Percentiles rank a stretch among this genome's conserved stretches.
phyloP scores from a whole-genome alignment of 1,140 invertebrate genomes.

The Heliconius eleuchia region DNA sequence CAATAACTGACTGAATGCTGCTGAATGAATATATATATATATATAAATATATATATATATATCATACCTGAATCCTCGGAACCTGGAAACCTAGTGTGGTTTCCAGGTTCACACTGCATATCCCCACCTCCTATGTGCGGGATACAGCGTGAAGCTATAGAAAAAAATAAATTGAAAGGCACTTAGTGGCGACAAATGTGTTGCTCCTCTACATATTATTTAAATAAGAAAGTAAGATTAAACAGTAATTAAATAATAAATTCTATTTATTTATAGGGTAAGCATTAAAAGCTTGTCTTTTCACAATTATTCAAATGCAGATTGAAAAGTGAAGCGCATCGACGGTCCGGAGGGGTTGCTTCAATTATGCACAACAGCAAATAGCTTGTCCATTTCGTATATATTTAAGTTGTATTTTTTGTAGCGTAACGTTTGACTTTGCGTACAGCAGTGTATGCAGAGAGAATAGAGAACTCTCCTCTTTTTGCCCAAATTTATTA shows the following conservation, averaged over 20 bases:
- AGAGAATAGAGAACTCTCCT: too few species aligned
- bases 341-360: conserved; percentile 28
- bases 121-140: too few species aligned
- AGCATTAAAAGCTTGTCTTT: neutral
- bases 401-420: conserved; percentile 19
- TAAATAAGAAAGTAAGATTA: neutral
- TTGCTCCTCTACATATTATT: neutral
- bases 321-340: conserved; percentile 38
- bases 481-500: too few species aligned
- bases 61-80: too few species aligned
- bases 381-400: conserved; percentile 38
- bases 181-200: neutral
- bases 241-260: neutral
- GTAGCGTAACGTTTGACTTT: neutral
- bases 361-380: conserved; percentile 37
- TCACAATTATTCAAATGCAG: conserved; percentile 27
- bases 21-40: too few species aligned
- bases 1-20: too few species aligned
- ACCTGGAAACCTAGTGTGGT: too few species aligned
- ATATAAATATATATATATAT: too few species aligned
- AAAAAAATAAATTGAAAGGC: neutral
- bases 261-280: neutral
- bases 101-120: too few species aligned
- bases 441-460: too few species aligned
- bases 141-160: too few species aligned